Evolutionary conservation across 2,888 invertebrate genomes (phyloP).

Genomic region (Eutolmus rufibarbis): DNA sequence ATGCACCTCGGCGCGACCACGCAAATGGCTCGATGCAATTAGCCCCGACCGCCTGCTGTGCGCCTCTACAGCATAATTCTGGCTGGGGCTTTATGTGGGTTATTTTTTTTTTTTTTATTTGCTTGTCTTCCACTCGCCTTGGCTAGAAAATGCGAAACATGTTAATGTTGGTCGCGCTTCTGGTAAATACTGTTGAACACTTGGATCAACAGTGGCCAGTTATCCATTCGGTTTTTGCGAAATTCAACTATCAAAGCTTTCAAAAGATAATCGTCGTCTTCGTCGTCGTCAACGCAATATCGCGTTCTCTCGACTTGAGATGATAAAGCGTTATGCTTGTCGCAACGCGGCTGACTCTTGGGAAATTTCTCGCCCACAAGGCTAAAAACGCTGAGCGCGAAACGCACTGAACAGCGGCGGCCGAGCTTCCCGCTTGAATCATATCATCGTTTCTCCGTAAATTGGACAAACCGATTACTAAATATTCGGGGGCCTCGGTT

Average conservation of each 20-base stretch:
- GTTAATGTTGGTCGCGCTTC: neutral
- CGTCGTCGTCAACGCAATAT: neutral
- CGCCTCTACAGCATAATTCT: neutral
- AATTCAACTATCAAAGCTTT: neutral
- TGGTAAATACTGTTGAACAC: neutral
- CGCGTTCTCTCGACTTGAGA: neutral
- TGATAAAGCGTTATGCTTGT: neutral
- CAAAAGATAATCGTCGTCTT: neutral
- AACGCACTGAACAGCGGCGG: neutral
- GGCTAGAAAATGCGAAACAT: neutral
- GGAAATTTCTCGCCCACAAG: neutral
- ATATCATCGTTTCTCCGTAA: neutral
- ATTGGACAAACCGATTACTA: neutral
- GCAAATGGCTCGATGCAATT: neutral
- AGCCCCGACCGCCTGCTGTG: neutral
- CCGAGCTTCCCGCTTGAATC: neutral
- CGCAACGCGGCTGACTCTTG: neutral
- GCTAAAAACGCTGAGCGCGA: neutral
- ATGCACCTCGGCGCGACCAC: neutral
- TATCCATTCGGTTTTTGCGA: neutral
- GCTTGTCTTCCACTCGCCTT: neutral
- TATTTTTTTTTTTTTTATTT: neutral
- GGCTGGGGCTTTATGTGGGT: neutral
- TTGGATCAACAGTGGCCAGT: neutral
- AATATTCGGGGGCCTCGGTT: neutral